Evolutionary conservation across 1,140 invertebrate genomes (phyloP).

Genomic region (Aphis craccivora): DNA sequence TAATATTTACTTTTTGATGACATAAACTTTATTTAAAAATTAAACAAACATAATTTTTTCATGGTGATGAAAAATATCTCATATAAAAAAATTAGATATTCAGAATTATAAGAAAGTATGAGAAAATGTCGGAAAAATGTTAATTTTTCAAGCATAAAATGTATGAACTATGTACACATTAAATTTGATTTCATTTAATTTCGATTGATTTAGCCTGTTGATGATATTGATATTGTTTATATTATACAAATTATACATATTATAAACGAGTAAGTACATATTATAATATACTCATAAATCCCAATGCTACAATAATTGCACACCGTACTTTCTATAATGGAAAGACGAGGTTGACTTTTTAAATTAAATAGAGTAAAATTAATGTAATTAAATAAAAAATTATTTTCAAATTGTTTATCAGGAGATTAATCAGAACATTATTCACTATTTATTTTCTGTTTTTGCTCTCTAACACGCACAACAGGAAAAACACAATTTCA

Average conservation of each 20-base stretch:
- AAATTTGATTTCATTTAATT: too few species aligned
- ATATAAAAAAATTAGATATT: background rate
- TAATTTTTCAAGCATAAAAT: too few species aligned
- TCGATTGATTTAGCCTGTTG: background rate
- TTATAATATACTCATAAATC: background rate
- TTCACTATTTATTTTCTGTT: background rate
- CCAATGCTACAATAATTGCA: background rate
- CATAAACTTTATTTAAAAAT: background rate
- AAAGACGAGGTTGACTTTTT: background rate
- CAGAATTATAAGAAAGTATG: background rate
- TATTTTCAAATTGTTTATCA: background rate
- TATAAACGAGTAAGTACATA: too few species aligned
- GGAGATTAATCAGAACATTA: background rate
- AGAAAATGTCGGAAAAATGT: too few species aligned
- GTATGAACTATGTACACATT: too few species aligned
- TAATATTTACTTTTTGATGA: background rate
- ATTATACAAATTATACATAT: background rate
- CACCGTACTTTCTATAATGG: background rate
- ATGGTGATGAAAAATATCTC: background rate
- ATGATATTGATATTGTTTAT: background rate
- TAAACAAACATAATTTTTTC: background rate
- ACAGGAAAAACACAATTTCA: background rate
- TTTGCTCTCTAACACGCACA: background rate
- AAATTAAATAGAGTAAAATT: background rate
- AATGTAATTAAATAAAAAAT: background rate